Conservation (phyloP, 2,113 vertebrate species). For the Bambusicola thoracicus region DNA sequence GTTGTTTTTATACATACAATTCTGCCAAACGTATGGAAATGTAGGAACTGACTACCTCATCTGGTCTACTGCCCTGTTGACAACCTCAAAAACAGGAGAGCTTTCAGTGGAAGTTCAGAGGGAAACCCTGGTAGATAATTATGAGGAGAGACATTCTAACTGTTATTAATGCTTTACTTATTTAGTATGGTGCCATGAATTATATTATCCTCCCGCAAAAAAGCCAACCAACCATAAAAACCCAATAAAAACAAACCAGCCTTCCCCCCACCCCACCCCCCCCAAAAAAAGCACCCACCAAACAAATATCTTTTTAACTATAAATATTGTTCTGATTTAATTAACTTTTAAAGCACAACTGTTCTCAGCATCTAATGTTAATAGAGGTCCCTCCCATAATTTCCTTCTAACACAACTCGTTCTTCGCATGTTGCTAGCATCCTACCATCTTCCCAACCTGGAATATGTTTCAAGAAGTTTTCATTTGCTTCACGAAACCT, state of each 20-base stretch:
- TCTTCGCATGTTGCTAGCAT: not conserved
- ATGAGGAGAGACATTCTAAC: not conserved
- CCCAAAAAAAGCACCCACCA: too few species aligned
- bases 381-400: not conserved
- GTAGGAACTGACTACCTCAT: not conserved
- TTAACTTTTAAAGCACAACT: not conserved
- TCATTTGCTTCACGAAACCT: not conserved
- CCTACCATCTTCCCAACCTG: not conserved
- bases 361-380: not conserved
- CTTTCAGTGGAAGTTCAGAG: conserved; percentile 31
- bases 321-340: not conserved
- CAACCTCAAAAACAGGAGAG: too few species aligned
- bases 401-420: not conserved
- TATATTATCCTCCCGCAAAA: not conserved
- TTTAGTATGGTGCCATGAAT: not conserved
- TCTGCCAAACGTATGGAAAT: conserved; percentile 37
- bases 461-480: not conserved
- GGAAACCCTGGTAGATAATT: conserved; percentile 21
- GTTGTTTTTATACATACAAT: not conserved
- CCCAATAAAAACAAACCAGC: not conserved
- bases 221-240: too few species aligned
- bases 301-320: not conserved
- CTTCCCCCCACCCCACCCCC: too few species aligned
- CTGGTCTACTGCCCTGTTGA: not conserved
- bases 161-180: not conserved